Conservation (phyloP, 2,113 vertebrate species). For the Ictidomys tridecemlineatus region DNA sequence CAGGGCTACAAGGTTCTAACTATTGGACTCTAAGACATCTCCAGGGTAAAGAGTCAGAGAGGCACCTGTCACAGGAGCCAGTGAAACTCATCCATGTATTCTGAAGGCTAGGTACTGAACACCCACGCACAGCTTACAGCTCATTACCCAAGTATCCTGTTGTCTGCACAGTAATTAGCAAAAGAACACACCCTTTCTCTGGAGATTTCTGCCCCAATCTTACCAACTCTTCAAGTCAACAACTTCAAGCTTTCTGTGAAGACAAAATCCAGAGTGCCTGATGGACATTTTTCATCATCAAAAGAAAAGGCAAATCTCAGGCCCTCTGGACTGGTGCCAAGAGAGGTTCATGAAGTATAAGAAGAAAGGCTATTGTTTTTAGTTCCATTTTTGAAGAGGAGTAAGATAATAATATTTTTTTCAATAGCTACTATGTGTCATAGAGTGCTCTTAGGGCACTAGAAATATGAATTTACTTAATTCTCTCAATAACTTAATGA, state of each 20-base stretch:
- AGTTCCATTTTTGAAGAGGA: background rate
- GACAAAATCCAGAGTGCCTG: conserved; percentile 36
- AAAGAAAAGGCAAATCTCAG: conserved; percentile 38
- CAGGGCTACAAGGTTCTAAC: conserved; percentile 36
- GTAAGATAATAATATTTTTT: background rate
- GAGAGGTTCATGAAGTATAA: background rate
- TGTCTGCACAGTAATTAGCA: conserved; percentile 70
- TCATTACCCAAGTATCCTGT: conserved; percentile 70
- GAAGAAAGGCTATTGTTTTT: background rate
- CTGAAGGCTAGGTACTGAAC: conserved; percentile 50
- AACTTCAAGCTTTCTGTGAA: conserved; percentile 53
- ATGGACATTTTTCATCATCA: conserved; percentile 25
- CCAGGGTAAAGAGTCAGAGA: conserved; percentile 35
- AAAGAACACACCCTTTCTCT: conserved; percentile 68
- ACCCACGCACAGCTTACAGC: conserved; percentile 58
- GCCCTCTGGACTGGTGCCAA: background rate
- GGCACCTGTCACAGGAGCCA: conserved; percentile 46
- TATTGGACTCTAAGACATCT: conserved; percentile 50
- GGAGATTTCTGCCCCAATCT: conserved; percentile 54
- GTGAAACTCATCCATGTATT: conserved; percentile 56
- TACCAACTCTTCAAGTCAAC: conserved; percentile 72
- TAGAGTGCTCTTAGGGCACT: background rate
- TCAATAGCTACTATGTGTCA: background rate
- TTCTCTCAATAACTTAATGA: conserved; percentile 28
- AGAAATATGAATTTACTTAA: conserved; percentile 43